A percentile compares a stretch with the other conserved stretches of the same genome.
These are phyloP conservation scores for Hoplostethus mediterraneus DNA, from an alignment of 2,797 vertebrate genomes.

Conservation along the genomic window DNA sequence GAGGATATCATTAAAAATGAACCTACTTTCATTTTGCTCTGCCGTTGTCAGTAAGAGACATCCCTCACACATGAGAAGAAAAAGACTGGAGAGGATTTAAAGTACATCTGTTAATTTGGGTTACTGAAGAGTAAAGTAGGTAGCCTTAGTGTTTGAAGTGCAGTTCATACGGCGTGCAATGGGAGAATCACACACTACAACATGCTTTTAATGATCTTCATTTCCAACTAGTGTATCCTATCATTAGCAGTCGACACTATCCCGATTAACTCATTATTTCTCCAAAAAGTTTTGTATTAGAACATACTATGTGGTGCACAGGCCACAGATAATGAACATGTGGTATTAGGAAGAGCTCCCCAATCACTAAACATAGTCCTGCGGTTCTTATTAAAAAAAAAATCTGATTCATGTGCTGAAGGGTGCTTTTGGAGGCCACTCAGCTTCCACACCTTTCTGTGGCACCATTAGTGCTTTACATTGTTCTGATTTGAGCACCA, in stretches of 20 bases:
- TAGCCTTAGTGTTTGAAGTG: slow-evolving; percentile 60
- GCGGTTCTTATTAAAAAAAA: slow-evolving; percentile 6
- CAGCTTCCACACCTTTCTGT: slow-evolving; percentile 70
- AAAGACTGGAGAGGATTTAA: slow-evolving; percentile 75
- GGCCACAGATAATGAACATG: slow-evolving; percentile 58
- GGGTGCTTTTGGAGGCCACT: slow-evolving; percentile 60
- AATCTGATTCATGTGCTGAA: slow-evolving; percentile 38
- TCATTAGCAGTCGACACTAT: slow-evolving; percentile 54
- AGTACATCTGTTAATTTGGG: slow-evolving; percentile 75
- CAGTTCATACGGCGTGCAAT: slow-evolving; percentile 66
- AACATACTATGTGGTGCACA: slow-evolving; percentile 2
- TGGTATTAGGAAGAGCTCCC: slow-evolving; percentile 29
- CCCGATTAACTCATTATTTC: slow-evolving; percentile 66
- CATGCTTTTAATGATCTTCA: slow-evolving; percentile 67
- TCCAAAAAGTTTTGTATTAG: slow-evolving; percentile 33
- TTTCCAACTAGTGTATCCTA: slow-evolving; percentile 28
- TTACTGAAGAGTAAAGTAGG: slow-evolving; percentile 54
- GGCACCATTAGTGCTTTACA: slow-evolving; percentile 59
- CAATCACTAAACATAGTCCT: slow-evolving; percentile 28
- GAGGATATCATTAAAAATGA: slow-evolving; percentile 61
- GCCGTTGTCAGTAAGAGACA: slow-evolving; percentile 45
- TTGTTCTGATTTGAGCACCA: slow-evolving; percentile 67
- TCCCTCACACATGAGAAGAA: slow-evolving; percentile 41
- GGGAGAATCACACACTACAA: slow-evolving; percentile 38
- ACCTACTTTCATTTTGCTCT: slow-evolving; percentile 43